A percentile compares a stretch with the other conserved stretches of the same genome.
phyloP scores from a whole-genome alignment of 2,888 invertebrate genomes.

The Pterostichus madidus region DNA sequence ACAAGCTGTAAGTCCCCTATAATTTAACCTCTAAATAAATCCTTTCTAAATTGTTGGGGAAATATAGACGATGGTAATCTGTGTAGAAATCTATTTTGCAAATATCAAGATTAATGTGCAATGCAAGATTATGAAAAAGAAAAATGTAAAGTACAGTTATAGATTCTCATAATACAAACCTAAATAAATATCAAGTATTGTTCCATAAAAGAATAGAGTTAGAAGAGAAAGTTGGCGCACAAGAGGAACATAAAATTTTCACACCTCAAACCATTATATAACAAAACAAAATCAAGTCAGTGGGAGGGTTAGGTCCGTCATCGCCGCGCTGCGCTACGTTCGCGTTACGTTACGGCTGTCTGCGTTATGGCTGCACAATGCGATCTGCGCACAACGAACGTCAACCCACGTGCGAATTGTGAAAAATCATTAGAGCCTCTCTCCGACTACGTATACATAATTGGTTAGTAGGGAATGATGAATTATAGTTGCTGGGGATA shows the following conservation, averaged over 20 bases:
- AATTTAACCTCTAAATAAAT: too few relatives aligned
- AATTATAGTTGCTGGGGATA: constrained; percentile 61
- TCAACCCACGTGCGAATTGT: constrained; percentile 59
- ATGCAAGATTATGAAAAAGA: constrained; percentile 8
- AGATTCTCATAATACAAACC: constrained; percentile 22
- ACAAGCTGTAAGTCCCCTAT: too few relatives aligned
- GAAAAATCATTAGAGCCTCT: constrained; percentile 58
- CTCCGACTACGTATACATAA: constrained; percentile 54
- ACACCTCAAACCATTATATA: constrained; percentile 55
- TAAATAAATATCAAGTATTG: constrained; percentile 41
- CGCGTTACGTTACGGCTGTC: constrained; percentile 36
- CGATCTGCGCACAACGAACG: constrained; percentile 3
- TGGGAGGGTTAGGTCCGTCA: constrained; percentile 55
- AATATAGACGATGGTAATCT: too few relatives aligned
- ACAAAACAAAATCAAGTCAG: constrained; percentile 50
- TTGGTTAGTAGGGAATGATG: constrained; percentile 62
- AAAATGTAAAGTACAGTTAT: constrained; percentile 13
- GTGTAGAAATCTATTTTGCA: neutral
- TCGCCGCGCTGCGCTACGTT: neutral
- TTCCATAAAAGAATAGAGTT: constrained; percentile 44
- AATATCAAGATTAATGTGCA: constrained; percentile 12
- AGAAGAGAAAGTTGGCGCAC: constrained; percentile 42
- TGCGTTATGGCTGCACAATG: constrained; percentile 5
- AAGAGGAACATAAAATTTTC: constrained; percentile 34
- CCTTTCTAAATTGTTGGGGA: too few relatives aligned